These are phyloP conservation scores for Drosophila engyochracea DNA, from an alignment of 2,888 invertebrate species.

Conservation along the genomic window DNA sequence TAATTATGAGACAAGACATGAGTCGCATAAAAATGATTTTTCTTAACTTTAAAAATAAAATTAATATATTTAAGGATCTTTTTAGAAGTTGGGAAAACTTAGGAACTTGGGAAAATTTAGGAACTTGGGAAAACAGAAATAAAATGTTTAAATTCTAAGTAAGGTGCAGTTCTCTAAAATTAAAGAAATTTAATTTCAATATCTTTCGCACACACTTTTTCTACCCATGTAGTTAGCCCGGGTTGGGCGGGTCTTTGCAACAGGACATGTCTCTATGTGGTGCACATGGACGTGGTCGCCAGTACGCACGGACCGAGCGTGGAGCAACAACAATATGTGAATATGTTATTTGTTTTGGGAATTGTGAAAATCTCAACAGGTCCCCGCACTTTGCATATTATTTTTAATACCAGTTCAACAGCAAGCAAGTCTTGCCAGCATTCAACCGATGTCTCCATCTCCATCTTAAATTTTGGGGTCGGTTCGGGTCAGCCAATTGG, in stretches of 20 bases:
- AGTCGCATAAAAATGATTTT: neutral
- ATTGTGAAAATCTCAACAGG: constrained; percentile 84
- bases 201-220: neutral
- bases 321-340: constrained; percentile 77
- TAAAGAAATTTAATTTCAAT: neutral
- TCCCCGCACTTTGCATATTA: constrained; percentile 84
- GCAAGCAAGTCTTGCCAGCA: constrained; percentile 50
- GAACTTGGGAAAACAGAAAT: neutral
- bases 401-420: constrained; percentile 70
- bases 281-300: constrained; percentile 31
- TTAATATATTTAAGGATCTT: neutral
- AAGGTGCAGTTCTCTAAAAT: no score
- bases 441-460: constrained; percentile 22
- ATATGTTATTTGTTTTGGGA: constrained; percentile 84
- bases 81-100: neutral
- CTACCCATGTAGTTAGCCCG: constrained; percentile 5
- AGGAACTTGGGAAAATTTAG: no score
- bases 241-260: constrained; percentile 7
- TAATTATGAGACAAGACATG: no score
- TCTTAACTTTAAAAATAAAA: neutral
- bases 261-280: constrained; percentile 29
- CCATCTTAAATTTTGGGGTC: constrained; percentile 17
- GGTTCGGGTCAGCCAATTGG: constrained; percentile 60
- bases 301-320: constrained; percentile 17
- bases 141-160: neutral